Percentiles rank a stretch among this genome's conserved stretches.
These are phyloP conservation scores for Agrochola lychnidis DNA, from an alignment of 2,888 invertebrate species.

Conservation along the genomic window DNA sequence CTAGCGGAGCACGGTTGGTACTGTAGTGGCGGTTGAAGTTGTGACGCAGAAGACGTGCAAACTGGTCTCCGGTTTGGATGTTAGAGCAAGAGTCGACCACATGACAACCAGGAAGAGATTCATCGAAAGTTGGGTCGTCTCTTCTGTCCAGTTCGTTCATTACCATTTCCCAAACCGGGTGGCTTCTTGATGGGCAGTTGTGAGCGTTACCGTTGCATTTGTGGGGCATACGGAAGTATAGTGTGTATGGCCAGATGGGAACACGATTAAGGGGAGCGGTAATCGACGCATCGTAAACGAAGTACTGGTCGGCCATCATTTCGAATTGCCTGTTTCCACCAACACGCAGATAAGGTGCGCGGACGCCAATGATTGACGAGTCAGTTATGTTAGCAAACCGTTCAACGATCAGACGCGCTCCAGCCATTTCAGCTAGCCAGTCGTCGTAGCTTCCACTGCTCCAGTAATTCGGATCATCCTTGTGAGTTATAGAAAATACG, in stretches of 20 bases:
- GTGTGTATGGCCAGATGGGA: constrained; percentile 99
- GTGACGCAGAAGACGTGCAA: constrained; percentile 96
- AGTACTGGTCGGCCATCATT: constrained; percentile 99
- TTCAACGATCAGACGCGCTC: constrained; percentile 96
- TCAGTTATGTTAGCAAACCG: constrained; percentile 98
- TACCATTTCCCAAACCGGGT: constrained; percentile 99
- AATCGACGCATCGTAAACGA: constrained; percentile 98
- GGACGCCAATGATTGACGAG: constrained; percentile 96
- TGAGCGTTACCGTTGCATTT: constrained; percentile 98
- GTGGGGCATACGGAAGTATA: constrained; percentile 99
- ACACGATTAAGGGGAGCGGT: constrained; percentile 96
- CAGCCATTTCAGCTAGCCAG: constrained; percentile 99
- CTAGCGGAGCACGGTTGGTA: constrained; percentile 97
- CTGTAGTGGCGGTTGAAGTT: constrained; percentile 98
- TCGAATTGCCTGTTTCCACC: constrained; percentile 98
- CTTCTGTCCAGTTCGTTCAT: constrained; percentile 98
- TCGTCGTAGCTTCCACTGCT: constrained; percentile 96
- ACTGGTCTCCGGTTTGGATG: constrained; percentile 97
- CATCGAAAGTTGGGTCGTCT: constrained; percentile 98
- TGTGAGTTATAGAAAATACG: constrained; percentile 97
- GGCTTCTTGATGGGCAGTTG: constrained; percentile 97
- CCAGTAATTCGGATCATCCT: constrained; percentile 98
- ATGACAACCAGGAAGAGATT: constrained; percentile 97
- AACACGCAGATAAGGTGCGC: constrained; percentile 96
- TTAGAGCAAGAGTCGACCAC: constrained; percentile 98